Percentiles rank a stretch among this genome's conserved stretches.
Evolutionary conservation across 2,113 vertebrate genomes (phyloP).

Genomic region (Toxotes chatareus): DNA sequence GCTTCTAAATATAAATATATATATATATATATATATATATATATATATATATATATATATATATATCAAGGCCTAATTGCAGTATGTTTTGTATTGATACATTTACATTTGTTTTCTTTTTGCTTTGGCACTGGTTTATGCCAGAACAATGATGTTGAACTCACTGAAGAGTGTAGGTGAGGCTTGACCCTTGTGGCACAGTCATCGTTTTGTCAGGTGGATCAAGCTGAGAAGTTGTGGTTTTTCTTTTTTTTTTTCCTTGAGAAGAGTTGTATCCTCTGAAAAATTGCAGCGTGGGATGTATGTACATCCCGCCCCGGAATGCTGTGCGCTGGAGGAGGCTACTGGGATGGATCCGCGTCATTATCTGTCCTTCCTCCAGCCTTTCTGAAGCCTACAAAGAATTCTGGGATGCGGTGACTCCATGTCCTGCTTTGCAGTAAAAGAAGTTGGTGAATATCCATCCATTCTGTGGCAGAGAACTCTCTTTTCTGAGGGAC

Average conservation of each 20-base stretch:
- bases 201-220: slow-evolving; percentile 35
- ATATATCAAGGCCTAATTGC: slow-evolving; percentile 81
- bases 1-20: slow-evolving; percentile 83
- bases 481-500: slow-evolving; percentile 14
- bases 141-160: slow-evolving; percentile 57
- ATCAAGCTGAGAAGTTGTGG: slow-evolving; percentile 24
- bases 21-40: slow-evolving; percentile 83
- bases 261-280: slow-evolving; percentile 30
- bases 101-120: slow-evolving; percentile 67
- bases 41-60: slow-evolving; percentile 82
- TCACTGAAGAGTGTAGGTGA: slow-evolving; percentile 33
- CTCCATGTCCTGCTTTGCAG: neutral
- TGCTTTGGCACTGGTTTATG: slow-evolving; percentile 78
- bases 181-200: slow-evolving; percentile 53
- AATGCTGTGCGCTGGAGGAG: slow-evolving; percentile 54
- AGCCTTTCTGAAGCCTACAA: slow-evolving; percentile 13
- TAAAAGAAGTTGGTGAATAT: neutral
- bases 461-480: neutral
- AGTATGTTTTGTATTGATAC: slow-evolving; percentile 73
- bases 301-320: slow-evolving; percentile 36
- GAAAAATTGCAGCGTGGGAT: neutral
- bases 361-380: neutral
- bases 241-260: neutral
- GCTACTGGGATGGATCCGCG: slow-evolving; percentile 24
- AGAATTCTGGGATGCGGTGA: slow-evolving; percentile 17